These are phyloP conservation scores for Neostethus bicornis DNA, from an alignment of 2,797 vertebrate species.

Conservation along the genomic window DNA sequence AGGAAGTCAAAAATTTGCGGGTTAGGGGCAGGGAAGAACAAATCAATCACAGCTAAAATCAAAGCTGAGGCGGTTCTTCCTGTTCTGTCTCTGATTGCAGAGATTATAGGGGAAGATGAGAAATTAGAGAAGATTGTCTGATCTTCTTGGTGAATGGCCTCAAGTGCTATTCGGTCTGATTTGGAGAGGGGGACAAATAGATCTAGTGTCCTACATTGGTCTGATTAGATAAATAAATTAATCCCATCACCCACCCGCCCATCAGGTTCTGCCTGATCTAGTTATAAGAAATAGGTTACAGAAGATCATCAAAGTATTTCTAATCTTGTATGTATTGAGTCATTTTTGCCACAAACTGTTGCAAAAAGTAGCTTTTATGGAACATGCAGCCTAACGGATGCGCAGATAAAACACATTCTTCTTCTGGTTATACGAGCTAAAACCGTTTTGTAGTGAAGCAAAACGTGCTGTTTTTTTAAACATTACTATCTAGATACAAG, in stretches of 20 bases:
- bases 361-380: constrained; percentile 22
- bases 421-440: no score
- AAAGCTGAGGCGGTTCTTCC: constrained; percentile 54
- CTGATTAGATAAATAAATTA: constrained; percentile 84
- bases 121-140: constrained; percentile 72
- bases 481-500: constrained; percentile 22
- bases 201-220: constrained; percentile 69
- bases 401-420: no score
- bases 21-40: constrained; percentile 30
- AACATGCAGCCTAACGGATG: no score
- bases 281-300: constrained; percentile 78
- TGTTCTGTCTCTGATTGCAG: constrained; percentile 72
- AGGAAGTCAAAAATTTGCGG: constrained; percentile 44
- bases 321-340: constrained; percentile 51
- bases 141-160: constrained; percentile 71
- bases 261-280: constrained; percentile 64
- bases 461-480: constrained; percentile 38
- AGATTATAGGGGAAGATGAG: constrained; percentile 75
- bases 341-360: constrained; percentile 33
- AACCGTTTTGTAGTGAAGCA: constrained; percentile 5
- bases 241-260: constrained; percentile 59
- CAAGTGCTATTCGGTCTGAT: constrained; percentile 67
- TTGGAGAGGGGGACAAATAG: constrained; percentile 69
- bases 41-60: constrained; percentile 64
- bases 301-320: constrained; percentile 66